Conservation (phyloP, 2,113 vertebrate species). For the Craseonycteris thonglongyai region DNA sequence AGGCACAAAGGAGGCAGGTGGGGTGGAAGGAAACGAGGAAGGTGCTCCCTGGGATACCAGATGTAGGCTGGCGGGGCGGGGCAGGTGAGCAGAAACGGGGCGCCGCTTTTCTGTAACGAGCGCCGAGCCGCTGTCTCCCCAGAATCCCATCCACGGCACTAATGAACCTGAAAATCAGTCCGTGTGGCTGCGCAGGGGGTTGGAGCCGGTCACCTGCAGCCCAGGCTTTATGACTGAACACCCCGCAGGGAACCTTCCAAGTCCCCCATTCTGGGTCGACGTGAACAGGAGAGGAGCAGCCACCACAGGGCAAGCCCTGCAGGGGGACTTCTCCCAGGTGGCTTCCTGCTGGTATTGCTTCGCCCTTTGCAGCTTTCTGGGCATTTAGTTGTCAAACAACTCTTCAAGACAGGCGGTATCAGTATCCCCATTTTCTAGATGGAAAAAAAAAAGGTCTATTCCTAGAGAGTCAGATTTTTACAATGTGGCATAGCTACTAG, state of each 20-base stretch:
- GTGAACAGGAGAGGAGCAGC: neutral
- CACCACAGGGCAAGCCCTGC: neutral
- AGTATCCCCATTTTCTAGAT: neutral
- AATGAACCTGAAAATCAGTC: slow-evolving; percentile 29
- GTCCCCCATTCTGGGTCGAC: neutral
- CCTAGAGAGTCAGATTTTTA: neutral
- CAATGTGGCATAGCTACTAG: neutral
- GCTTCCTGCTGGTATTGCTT: neutral
- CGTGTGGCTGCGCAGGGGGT: neutral
- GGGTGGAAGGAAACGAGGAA: neutral
- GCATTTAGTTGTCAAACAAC: neutral
- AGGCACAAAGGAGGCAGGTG: neutral
- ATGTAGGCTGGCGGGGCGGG: neutral
- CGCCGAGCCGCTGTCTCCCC: neutral
- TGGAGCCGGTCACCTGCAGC: neutral
- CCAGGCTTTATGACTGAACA: neutral
- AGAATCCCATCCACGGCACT: neutral
- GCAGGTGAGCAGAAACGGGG: neutral
- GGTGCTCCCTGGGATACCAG: neutral
- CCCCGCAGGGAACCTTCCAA: neutral
- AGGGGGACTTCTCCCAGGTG: neutral
- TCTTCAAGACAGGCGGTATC: neutral
- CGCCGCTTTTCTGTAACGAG: neutral
- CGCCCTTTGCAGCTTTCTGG: neutral
- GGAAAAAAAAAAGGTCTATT: neutral